These are phyloP conservation scores for Ctenodactylus gundi DNA, from an alignment of 2,113 vertebrate genomes.

Conservation along the genomic window DNA sequence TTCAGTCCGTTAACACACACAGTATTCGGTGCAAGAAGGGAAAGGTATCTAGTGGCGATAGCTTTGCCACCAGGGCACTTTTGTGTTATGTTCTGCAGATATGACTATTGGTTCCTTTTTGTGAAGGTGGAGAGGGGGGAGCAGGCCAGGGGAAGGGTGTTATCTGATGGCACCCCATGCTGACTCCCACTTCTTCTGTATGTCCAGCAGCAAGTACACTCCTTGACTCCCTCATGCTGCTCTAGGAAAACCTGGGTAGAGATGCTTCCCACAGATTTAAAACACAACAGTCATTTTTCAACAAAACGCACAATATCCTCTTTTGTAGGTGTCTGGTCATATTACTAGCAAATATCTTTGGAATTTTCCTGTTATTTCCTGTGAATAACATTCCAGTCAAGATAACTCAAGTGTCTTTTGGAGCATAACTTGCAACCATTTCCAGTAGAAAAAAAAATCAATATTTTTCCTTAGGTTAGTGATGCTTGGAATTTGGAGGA, in stretches of 20 bases:
- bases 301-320: slow-evolving; percentile 65
- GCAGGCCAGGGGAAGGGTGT: not conserved
- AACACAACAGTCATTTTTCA: slow-evolving; percentile 71
- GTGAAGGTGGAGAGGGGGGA: not conserved
- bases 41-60: not conserved
- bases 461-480: slow-evolving; percentile 76
- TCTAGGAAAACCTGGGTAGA: slow-evolving; percentile 71
- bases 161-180: slow-evolving; percentile 58
- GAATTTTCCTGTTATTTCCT: slow-evolving; percentile 78
- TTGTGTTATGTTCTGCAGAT: slow-evolving; percentile 53
- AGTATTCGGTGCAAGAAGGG: not conserved
- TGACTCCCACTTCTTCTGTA: slow-evolving; percentile 55
- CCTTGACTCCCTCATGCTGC: slow-evolving; percentile 48
- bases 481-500: slow-evolving; percentile 85
- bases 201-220: slow-evolving; percentile 60
- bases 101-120: not conserved
- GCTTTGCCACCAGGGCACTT: not conserved
- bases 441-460: slow-evolving; percentile 53
- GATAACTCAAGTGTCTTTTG: slow-evolving; percentile 61
- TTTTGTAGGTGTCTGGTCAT: slow-evolving; percentile 62
- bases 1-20: slow-evolving; percentile 9
- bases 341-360: slow-evolving; percentile 80
- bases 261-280: slow-evolving; percentile 70
- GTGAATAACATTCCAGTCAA: slow-evolving; percentile 72
- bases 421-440: slow-evolving; percentile 74